Evolutionary conservation across 1,140 invertebrate genomes (phyloP).

Genomic region (Brachionus plicatilis): DNA sequence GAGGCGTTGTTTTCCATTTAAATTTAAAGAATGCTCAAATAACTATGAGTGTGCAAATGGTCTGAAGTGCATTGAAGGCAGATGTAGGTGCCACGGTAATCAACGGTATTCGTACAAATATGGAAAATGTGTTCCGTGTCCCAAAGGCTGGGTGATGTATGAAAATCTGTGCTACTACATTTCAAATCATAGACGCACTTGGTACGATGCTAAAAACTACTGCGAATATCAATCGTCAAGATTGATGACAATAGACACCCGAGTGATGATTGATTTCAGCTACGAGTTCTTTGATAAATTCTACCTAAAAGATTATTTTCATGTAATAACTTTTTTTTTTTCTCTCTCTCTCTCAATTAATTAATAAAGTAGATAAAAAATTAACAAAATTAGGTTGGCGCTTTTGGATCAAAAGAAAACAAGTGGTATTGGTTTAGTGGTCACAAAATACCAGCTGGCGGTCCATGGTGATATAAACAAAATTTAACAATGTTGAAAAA

Average conservation of each 20-base stretch:
- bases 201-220: slow-evolving; percentile 17
- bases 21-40: not conserved
- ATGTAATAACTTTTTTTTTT: not conserved
- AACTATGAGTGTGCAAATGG: not conserved
- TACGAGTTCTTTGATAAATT: not conserved
- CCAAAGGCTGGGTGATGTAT: not conserved
- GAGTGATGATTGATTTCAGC: slow-evolving; percentile 3
- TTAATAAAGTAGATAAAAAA: not conserved
- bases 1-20: not conserved
- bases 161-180: slow-evolving; percentile 15
- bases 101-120: not conserved
- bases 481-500: not conserved
- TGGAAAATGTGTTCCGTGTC: not conserved
- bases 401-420: not conserved
- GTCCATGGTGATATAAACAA: not conserved
- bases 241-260: not conserved
- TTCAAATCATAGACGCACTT: not conserved
- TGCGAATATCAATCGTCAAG: not conserved
- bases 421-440: slow-evolving; percentile 20
- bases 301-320: not conserved
- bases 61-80: not conserved
- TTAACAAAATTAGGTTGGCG: not conserved
- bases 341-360: not conserved
- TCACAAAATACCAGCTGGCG: not conserved
- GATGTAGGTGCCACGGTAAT: not conserved